Percentiles rank a stretch among this genome's conserved stretches.
These are phyloP conservation scores for Trichogramma evanescens DNA, from an alignment of 2,888 invertebrate species.

Conservation along the genomic window DNA sequence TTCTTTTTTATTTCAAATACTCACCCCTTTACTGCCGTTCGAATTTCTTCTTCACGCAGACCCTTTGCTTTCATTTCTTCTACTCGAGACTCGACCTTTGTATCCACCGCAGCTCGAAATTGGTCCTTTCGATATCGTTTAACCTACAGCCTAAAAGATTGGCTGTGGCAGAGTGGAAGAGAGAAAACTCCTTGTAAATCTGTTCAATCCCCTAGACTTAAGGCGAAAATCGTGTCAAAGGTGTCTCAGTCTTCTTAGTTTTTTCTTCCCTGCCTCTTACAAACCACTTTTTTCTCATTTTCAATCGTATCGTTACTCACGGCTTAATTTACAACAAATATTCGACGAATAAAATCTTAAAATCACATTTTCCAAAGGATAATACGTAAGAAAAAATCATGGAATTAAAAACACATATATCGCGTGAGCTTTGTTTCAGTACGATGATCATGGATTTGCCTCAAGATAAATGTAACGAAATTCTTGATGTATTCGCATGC, in stretches of 20 bases:
- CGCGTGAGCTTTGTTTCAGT: too few species aligned
- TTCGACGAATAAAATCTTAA: too few species aligned
- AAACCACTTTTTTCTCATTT: too few species aligned
- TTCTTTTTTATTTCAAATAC: constrained; percentile 18
- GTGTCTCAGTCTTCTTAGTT: constrained; percentile 11
- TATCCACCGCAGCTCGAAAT: constrained; percentile 10
- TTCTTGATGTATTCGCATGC: too few species aligned
- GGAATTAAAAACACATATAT: too few species aligned
- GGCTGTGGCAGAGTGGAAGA: constrained; percentile 2
- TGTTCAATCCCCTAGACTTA: constrained; percentile 17
- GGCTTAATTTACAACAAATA: too few species aligned
- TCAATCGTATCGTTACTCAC: too few species aligned
- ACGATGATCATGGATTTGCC: too few species aligned
- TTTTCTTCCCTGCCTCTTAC: constrained; percentile 1
- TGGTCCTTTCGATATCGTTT: constrained; percentile 24
- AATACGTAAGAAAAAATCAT: too few species aligned
- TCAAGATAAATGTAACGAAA: too few species aligned
- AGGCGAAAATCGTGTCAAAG: constrained; percentile 19
- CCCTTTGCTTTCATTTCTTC: constrained; percentile 24
- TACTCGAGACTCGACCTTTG: constrained; percentile 3
- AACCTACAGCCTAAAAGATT: constrained; percentile 20
- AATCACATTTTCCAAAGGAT: too few species aligned
- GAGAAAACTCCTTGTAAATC: constrained; percentile 19
- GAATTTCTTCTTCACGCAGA: constrained; percentile 4
- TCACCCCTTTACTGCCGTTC: constrained; percentile 24